phyloP scores from a whole-genome alignment of 2,888 invertebrate species.

The Lasioglossum villosulum region DNA sequence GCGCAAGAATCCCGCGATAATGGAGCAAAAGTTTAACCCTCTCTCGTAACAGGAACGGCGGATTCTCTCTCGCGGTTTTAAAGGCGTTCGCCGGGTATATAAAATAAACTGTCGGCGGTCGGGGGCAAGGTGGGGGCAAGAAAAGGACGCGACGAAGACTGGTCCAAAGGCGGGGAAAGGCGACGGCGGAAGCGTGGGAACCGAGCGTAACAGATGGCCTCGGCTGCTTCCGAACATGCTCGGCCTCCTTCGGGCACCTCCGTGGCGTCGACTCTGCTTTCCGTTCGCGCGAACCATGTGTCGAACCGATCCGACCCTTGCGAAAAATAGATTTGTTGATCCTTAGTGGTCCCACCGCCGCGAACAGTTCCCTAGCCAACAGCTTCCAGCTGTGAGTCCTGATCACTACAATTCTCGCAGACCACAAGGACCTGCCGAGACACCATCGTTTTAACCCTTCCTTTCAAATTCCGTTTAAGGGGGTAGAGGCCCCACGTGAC shows the following conservation, averaged over 20 bases:
- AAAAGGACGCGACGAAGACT: constrained; percentile 60
- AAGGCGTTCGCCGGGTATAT: constrained; percentile 53
- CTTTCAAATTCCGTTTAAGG: not conserved
- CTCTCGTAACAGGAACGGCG: constrained; percentile 39
- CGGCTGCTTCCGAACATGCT: constrained; percentile 74
- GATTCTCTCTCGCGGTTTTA: constrained; percentile 41
- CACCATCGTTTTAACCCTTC: not conserved
- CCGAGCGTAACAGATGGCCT: constrained; percentile 82
- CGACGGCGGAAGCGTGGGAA: constrained; percentile 83
- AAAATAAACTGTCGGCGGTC: constrained; percentile 53
- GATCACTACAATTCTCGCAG: not conserved
- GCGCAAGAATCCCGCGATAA: not conserved
- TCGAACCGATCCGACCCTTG: constrained; percentile 37
- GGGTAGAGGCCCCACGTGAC: no score
- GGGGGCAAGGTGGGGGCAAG: constrained; percentile 45
- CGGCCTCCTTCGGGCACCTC: constrained; percentile 74
- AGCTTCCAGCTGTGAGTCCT: not conserved
- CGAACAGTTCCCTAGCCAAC: not conserved
- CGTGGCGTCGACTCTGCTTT: constrained; percentile 61
- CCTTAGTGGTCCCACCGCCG: not conserved
- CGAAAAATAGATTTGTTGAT: constrained; percentile 47
- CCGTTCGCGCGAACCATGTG: constrained; percentile 51
- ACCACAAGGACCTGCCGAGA: not conserved
- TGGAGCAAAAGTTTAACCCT: constrained; percentile 37
- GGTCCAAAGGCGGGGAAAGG: constrained; percentile 71